phyloP scores from a whole-genome alignment of 2,113 vertebrate species.

The Ameiurus melas region DNA sequence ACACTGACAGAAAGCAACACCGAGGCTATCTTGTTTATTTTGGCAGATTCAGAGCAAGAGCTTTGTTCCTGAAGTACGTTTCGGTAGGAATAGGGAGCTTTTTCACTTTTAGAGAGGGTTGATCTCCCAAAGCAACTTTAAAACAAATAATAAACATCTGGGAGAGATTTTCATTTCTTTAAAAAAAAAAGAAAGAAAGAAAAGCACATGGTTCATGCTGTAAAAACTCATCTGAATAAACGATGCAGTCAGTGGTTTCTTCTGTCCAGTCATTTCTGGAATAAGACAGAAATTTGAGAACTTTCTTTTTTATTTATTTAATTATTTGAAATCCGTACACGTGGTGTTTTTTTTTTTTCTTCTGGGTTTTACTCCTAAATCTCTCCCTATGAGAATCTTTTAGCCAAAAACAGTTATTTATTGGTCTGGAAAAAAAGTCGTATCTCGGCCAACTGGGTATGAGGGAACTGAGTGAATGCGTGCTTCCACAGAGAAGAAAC shows the following conservation, averaged over 20 bases:
- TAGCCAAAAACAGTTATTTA: not conserved
- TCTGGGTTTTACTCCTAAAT: not conserved
- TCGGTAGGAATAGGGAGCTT: not conserved
- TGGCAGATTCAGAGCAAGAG: not conserved
- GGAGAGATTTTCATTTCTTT: not conserved
- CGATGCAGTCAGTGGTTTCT: not conserved
- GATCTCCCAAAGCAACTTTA: not conserved
- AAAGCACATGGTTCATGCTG: not conserved
- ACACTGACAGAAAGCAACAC: not conserved
- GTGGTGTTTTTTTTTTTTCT: not conserved
- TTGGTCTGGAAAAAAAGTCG: not conserved
- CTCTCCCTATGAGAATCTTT: not conserved
- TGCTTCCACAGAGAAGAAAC: not conserved
- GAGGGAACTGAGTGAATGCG: not conserved
- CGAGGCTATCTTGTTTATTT: not conserved
- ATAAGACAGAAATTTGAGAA: not conserved
- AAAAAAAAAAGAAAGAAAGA: not conserved
- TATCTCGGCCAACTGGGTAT: too few species aligned
- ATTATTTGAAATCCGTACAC: not conserved
- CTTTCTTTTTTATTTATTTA: not conserved
- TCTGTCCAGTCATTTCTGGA: not conserved
- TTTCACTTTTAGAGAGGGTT: not conserved
- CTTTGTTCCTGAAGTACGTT: not conserved
- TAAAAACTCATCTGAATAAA: not conserved
- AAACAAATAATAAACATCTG: not conserved